These are phyloP conservation scores for Pseudomyrmex dendroicus DNA, from an alignment of 1,140 invertebrate genomes.

Conservation along the genomic window DNA sequence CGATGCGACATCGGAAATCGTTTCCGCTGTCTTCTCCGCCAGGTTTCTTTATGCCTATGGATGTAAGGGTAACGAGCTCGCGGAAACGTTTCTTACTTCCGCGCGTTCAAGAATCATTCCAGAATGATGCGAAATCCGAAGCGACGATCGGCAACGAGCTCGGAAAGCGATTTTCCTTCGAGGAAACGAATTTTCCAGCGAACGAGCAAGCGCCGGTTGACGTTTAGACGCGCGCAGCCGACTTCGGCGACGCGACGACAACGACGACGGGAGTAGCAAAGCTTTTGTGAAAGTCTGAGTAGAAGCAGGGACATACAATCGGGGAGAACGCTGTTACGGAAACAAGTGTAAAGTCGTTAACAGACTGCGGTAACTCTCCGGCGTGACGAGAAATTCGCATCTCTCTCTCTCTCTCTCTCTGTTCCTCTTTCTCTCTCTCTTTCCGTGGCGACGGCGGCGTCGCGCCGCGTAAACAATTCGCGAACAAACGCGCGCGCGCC, in stretches of 20 bases:
- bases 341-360: slow-evolving; percentile 67
- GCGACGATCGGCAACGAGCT: slow-evolving; percentile 37
- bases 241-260: slow-evolving; percentile 17
- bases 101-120: background rate
- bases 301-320: slow-evolving; percentile 40
- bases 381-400: slow-evolving; percentile 54
- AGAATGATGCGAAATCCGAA: slow-evolving; percentile 2
- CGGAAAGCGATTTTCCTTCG: slow-evolving; percentile 46
- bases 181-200: slow-evolving; percentile 53
- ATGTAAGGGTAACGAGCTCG: background rate
- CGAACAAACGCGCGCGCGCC: slow-evolving; percentile 46
- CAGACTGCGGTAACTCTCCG: slow-evolving; percentile 58
- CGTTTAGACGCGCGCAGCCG: slow-evolving; percentile 52
- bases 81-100: background rate
- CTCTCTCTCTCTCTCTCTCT: background rate
- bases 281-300: slow-evolving; percentile 57
- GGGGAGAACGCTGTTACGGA: slow-evolving; percentile 47
- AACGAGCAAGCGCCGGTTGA: slow-evolving; percentile 42
- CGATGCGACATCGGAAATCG: slow-evolving; percentile 1
- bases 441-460: background rate
- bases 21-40: background rate
- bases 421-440: background rate
- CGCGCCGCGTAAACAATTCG: slow-evolving; percentile 63
- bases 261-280: slow-evolving; percentile 26
- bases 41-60: background rate